Base-by-base conservation (phyloP, 1,140 invertebrate species). In the Camponotus pennsylvanicus region DNA sequence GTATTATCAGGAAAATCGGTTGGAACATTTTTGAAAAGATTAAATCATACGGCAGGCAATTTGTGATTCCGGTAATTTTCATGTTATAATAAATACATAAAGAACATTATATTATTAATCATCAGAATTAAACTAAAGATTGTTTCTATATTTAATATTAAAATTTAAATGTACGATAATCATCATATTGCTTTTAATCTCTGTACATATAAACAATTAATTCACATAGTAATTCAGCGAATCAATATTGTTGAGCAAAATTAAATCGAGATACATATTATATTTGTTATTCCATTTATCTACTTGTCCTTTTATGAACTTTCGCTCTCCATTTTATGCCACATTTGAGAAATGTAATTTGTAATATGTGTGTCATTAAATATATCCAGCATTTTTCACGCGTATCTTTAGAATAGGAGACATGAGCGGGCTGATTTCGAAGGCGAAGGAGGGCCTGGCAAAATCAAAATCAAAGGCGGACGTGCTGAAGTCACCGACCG, bases 371-470 rank as follows among this genome's bases (percentile, higher is more conserved):
- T 9, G 11, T 7, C 13, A 73, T 69, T 11, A 71, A 34, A 75
- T 75, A 11, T 63, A 76, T 32, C 27, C 0, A n/a, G 21, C 34
- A 27, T 71, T 59, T 73, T 71, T 45, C 18, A 49, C 8, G 18
- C 15, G 21, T 59, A 37, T 9, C 15, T 88, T 82, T 55, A 95
- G 96, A 77, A 97, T 98, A 80, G 97, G 98, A 18, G 98, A 98
- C 90, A 97, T 98, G 96, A 97, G 97, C 85, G 98, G 98, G 45
- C 96, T 99, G 80, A 98, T 99, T 90, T 98, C 97, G 75, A 98
- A 98, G 95, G 98, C 98, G 75, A 99, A 98, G 96, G 98, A 99
- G 95, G 98, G 98, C 92, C 96, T 97, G 91, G 97, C 97, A 15
- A 98, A 98, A 94, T 98, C 97, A 66, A 97, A 98, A 95, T 97